Conservation (phyloP, 1,140 invertebrate genomes). For the Magallana gigas region DNA sequence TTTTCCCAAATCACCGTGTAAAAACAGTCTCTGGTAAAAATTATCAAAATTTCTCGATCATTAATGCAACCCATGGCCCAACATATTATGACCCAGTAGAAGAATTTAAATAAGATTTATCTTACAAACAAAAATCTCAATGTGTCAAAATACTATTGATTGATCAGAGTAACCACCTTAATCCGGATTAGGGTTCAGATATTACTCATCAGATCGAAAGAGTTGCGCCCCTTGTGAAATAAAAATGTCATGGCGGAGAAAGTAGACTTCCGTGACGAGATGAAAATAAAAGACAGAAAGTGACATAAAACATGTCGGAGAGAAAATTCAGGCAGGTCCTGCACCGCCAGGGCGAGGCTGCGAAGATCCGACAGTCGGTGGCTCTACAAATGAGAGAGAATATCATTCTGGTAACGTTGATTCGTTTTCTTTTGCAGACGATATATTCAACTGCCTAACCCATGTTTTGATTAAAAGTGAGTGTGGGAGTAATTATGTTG, state of each 20-base stretch:
- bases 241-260: slow-evolving; percentile 42
- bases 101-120: no score
- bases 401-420: slow-evolving; percentile 62
- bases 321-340: slow-evolving; percentile 64
- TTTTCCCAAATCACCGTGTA: no score
- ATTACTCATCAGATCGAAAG: slow-evolving; percentile 3
- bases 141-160: no score
- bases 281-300: background rate
- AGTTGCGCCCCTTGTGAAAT: slow-evolving; percentile 44
- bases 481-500: no score
- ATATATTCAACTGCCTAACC: background rate
- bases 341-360: slow-evolving; percentile 60
- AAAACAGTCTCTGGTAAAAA: no score
- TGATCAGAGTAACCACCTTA: background rate
- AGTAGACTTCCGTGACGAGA: slow-evolving; percentile 54
- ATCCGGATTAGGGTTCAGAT: slow-evolving; percentile 23
- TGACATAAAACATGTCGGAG: slow-evolving; percentile 48
- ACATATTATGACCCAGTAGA: no score
- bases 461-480: no score
- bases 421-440: slow-evolving; percentile 1
- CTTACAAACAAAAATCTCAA: no score
- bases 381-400: slow-evolving; percentile 64
- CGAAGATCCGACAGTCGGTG: slow-evolving; percentile 62
- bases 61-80: no score
- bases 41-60: no score